Base-by-base conservation (phyloP, 1,140 invertebrate species). In the Drosophila funebris region DNA sequence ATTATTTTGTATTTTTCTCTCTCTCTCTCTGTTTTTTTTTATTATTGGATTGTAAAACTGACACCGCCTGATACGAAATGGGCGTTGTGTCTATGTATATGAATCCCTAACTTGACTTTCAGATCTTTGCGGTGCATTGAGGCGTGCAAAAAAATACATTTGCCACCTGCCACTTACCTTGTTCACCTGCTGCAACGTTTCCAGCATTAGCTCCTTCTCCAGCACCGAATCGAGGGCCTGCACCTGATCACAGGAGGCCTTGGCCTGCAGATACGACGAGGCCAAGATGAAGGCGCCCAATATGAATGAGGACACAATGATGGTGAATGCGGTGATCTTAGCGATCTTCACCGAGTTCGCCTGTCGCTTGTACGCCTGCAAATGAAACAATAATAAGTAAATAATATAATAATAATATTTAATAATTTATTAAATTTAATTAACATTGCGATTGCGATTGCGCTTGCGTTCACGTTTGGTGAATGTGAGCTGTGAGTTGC, bases 271-370 rank as follows among this genome's bases (percentile, higher is more conserved):
- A 93, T 96, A 97, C 70, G 96, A 95, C 4, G 95, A 94, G 24
- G 96, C 95, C 68, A 97, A 91, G 76, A 97, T 95, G 89, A 96
- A 96, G 57, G 95, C 93, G 22, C 96, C 96, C 68, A 97, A 92
- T 41, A 97, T 94, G 70, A 97, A 93, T 5, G 95, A 95, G 31
- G 96, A 95, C 0, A 95, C 93, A 52, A 97, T 94, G 56, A 97
- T 93, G 44, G 96, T 97, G 56, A 96, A 92, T 14, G 95, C 96
- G 11, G 95, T 94, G 80, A 97, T 96, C 90, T 95, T 94, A 2
- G 96, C 95, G 53, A 97, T 96, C 91, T 97, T 96, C 11, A 97
- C 95, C 37, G 96, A 94, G 9, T 95, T 94, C 46, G 95, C 95
- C 77, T 94, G 93, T 31, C 93, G 92, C 39, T 92, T 95, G 92